Evolutionary conservation across 2,113 vertebrate species (phyloP), one percentile per base, ranked within the genome.

Genomic region (Menidia beryllina): DNA sequence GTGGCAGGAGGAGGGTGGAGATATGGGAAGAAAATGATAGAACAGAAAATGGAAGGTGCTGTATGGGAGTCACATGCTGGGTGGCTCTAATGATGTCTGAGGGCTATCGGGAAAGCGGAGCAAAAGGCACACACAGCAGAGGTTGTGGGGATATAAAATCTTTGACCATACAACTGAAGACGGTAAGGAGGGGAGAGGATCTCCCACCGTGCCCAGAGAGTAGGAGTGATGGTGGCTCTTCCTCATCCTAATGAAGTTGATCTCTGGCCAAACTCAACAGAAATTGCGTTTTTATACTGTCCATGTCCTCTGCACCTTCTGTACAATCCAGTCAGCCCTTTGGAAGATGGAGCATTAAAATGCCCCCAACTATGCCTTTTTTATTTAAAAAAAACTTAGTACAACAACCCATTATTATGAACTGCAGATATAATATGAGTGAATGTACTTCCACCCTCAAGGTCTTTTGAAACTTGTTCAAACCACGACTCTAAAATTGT

Each of bases 31-130:
- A 86, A 89, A 90, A 88, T 88, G 83, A 86, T 87, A 77, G 86
- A 87, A 78, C 60, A 52, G 90, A 89, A 92, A 89, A 88, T 86
- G 81, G 90, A 86, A 89, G 86, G 86, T 85, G 86, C 81, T 88
- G 87, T 88, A 84, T 84, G 85, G 75, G 82, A 89, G 87, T 77
- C 25, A 48, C 91, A 87, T 69, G 85, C 86, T 89, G 90, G 86
- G 90, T 83, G 86, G 85, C 81, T 87, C 85, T 89, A 90, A 88
- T 87, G 82, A 91, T 91, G 89, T 89, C 86, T 87, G 85, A 87
- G 83, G 81, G 89, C 85, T 79, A 72, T 66, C 82, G 85, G 79
- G 71, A 34, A 80, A 79, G 59, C 24, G 67, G 66, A 71, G 81
- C 60, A 52, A 71, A 81, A 77, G 72, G 86, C 81, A 81, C 81